Base-by-base conservation (phyloP, 2,797 vertebrate genomes). In the Oreochromis grahami region DNA sequence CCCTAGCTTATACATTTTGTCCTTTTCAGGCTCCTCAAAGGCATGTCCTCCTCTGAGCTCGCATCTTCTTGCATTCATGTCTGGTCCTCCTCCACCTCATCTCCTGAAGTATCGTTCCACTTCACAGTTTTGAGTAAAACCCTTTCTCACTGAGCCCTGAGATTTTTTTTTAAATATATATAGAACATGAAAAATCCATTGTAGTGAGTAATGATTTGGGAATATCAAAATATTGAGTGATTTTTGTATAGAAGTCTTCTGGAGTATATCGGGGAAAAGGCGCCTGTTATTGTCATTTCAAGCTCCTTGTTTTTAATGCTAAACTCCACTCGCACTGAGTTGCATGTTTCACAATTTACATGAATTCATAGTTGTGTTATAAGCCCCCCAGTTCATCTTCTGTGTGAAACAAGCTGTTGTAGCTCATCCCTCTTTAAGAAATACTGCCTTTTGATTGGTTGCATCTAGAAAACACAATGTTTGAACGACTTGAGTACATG, bases 1-100 rank as follows among this genome's bases (percentile, higher is more conserved):
- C 56, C 29, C 0, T 3, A 19, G 0, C 9, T 60, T 60, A 60
- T 17, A 60, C 56, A 60, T 60, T 0, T 60, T n/a, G 0, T 29
- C 56, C 32, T 60, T 60, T 34, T 60, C 56, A 34, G 56, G 56
- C 29, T 60, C 15, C 3, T 60, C 15, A 34, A 19, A 58, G 29
- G 26, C 29, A 0, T n/a, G 56, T 60, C 32, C 32, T 34, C 29
- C 9, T 36, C 58, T 36, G 10, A n/a, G 32, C 32, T 63, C 58
- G 12, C 58, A 36, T 34, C 58, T n/a, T 36, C 32, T 12, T 6
- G 32, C 58, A n/a, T 32, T 63, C 58, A 36, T 12, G 17, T 63
- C 58, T 63, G 58, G 58, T 36, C 58, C 6, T 63, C 32, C 32
- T 63, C 32, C 58, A 36, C 58, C 56, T 60, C 6, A 0, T 60